phyloP scores from a whole-genome alignment of 2,797 vertebrate species.

The Anomalospiza imberbis region DNA sequence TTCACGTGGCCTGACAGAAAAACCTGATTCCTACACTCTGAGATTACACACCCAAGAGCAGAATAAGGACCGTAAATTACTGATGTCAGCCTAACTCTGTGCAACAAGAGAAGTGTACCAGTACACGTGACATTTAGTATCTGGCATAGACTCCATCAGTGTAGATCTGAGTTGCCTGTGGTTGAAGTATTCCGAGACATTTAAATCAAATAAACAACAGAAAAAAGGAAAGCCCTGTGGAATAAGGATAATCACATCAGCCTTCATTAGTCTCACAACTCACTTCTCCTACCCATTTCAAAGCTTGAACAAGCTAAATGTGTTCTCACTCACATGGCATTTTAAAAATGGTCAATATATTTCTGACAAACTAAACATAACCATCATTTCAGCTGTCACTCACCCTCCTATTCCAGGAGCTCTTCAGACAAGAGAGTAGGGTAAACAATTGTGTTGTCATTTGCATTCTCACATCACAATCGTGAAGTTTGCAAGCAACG shows the following conservation, averaged over 20 bases:
- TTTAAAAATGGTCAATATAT: not conserved
- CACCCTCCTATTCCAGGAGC: not conserved
- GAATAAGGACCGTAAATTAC: not conserved
- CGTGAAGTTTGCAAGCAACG: not conserved
- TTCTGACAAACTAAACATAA: not conserved
- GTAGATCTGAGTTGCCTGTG: not conserved
- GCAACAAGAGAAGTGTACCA: not conserved
- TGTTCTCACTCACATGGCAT: constrained; percentile 2
- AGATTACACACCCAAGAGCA: not conserved
- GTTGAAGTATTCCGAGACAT: not conserved
- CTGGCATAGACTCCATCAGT: not conserved
- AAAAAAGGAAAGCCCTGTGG: not conserved
- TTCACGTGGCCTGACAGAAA: not conserved
- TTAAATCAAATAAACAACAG: constrained; percentile 1
- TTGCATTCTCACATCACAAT: not conserved
- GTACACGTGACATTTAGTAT: not conserved
- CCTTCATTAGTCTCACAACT: not conserved
- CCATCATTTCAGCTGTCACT: not conserved
- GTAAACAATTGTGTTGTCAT: not conserved
- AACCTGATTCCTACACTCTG: not conserved
- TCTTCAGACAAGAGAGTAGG: not conserved
- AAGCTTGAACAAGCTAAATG: not conserved
- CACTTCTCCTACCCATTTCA: constrained; percentile 11
- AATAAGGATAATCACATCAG: constrained; percentile 17
- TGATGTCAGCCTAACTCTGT: not conserved